Base-by-base conservation (phyloP, 2,113 vertebrate species). In the Ammodytes dubius region DNA sequence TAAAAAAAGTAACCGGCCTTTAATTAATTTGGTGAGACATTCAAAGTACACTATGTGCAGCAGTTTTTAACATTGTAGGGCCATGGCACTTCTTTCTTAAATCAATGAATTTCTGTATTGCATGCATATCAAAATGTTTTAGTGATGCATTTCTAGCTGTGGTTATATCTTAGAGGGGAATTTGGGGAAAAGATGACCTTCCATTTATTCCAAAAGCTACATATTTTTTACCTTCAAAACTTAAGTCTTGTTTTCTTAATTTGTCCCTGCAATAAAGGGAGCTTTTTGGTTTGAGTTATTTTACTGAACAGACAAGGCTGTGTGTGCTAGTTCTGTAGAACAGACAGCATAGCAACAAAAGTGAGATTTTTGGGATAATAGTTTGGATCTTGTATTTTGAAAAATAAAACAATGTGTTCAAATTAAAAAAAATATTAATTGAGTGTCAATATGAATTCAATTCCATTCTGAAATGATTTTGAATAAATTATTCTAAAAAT, bases 61-160 rank as follows among this genome's bases (percentile, higher is more conserved):
- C 27, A 27, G 47, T 85, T 77, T 77, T 76, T 14, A 70, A 53
- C 45, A 70, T 81, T 78, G 59, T 72, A 53, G 40, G 45, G 70
- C 46, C 70, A 35, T 13, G 27, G 47, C 19, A 45, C 58, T 73
- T 46, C n/a, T 17, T 65, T 87, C 75, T 53, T 43, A 84, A 86
- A 79, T 86, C 17, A 40, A 74, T 79, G 49, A n/a, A 27, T 39
- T 76, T 85, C 81, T 78, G 39, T 66, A 76, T 82, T 85, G 79
- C 53, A 77, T 42, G 5, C 42, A 3, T 37, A 80, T 78, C 54
- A 68, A 42, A 6, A 19, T 63, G 53, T 52, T 63, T 71, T 54
- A 66, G 69, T 69, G 43, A 77, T 77, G 77, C 61, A 73, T 79
- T 85, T 56, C 42, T 65, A 35, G 35, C 53, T 70, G 40, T 66